phyloP scores from a whole-genome alignment of 2,113 vertebrate genomes.

The Pholis gunnellus region DNA sequence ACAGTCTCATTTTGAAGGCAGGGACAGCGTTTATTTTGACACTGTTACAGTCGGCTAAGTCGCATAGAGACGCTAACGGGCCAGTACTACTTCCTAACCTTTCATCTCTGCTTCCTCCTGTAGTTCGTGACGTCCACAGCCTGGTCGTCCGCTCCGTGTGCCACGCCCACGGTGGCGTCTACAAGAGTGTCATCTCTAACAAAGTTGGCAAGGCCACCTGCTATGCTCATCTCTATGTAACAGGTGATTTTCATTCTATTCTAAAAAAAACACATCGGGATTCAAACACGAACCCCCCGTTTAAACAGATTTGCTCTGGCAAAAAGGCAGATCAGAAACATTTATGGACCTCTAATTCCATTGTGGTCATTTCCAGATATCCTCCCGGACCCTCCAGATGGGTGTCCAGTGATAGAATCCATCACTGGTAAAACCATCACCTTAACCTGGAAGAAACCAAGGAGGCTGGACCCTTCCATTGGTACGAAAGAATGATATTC shows the following conservation, averaged over 20 bases:
- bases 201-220: slow-evolving; percentile 98
- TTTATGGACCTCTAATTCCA: not conserved
- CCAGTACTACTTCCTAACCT: not conserved
- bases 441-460: slow-evolving; percentile 93
- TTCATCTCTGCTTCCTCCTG: slow-evolving; percentile 12
- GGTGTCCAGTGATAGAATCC: slow-evolving; percentile 86
- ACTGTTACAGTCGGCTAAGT: not conserved
- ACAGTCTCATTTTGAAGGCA: not conserved
- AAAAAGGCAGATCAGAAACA: not conserved
- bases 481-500: slow-evolving; percentile 79
- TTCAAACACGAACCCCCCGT: not conserved
- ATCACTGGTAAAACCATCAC: slow-evolving; percentile 93
- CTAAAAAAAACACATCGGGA: not conserved
- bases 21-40: not conserved
- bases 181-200: slow-evolving; percentile 98
- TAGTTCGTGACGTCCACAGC: slow-evolving; percentile 95
- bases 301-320: not conserved
- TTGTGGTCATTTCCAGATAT: slow-evolving; percentile 85
- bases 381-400: slow-evolving; percentile 94
- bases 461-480: slow-evolving; percentile 92
- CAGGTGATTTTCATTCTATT: slow-evolving; percentile 82
- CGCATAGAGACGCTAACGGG: not conserved
- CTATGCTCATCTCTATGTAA: slow-evolving; percentile 96
- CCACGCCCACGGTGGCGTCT: slow-evolving; percentile 93
- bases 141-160: slow-evolving; percentile 91